Evolutionary conservation across 2,797 vertebrate species (phyloP), one percentile per base, ranked within the genome.

Genomic region (Argyrosomus regius): DNA sequence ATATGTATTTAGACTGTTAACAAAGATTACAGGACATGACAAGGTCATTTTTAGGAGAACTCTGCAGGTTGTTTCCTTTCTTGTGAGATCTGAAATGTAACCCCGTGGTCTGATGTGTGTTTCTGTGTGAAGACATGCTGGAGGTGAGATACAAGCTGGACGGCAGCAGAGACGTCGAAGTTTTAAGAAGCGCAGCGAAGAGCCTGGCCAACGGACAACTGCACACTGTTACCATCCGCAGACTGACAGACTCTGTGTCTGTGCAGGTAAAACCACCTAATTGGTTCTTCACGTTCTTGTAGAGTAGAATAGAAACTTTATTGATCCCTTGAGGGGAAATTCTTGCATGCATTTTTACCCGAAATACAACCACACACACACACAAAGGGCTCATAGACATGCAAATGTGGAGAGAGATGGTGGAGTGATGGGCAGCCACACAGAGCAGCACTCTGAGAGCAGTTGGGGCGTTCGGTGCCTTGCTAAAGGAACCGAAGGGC

Each of bases 81-180:
- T 18, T 59, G 28, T 46, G 50, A 53, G 10, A 35, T 35, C 10
- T 66, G 26, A 66, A 17, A 5, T 31, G 9, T 65, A 17, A 48
- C n/a, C 10, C 28, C 1, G 0, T n/a, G 35, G 28, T 72, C 39
- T 74, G 6, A 11, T 71, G 52, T 78, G 43, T 79, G 50, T 61
- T 67, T 81, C 11, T 78, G 73, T 69, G 48, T 83, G 66, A 52
- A 96, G 98, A 98, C 93, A 96, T 94, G 89, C 95, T 99, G 92
- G 97, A 98, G 83, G 93, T 98, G 76, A 96, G 96, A 52, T 98
- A 98, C 92, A 97, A 96, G 69, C 90, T 98, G 75, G 95, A 96
- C 63, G 93, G 91, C 82, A 93, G 94, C 91, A 91, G 95, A 86
- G 96, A 96, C 3, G 95, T 93, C 1, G 97, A 98, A 50, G 90